Percentiles rank a stretch among this genome's conserved stretches.
These are phyloP conservation scores for Amblyopsis rosae DNA, from an alignment of 2,113 vertebrate genomes.

Conservation along the genomic window DNA sequence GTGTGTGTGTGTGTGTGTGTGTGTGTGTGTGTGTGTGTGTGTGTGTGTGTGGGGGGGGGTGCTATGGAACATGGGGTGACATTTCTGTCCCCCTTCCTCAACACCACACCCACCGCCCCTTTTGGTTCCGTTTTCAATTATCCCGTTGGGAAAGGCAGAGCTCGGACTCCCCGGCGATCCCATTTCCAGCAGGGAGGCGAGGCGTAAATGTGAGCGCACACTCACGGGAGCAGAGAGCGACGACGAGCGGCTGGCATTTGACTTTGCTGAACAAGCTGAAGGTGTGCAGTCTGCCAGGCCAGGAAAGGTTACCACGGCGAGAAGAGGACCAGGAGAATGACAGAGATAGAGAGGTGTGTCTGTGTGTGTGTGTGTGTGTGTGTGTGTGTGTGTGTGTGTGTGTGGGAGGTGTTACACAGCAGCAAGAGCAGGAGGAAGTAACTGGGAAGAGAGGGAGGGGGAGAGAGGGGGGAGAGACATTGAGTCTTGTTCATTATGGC, in stretches of 20 bases:
- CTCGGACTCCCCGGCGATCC: slow-evolving; percentile 67
- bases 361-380: background rate
- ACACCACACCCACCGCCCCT: slow-evolving; percentile 29
- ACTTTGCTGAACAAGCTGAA: slow-evolving; percentile 97
- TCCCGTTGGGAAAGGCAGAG: slow-evolving; percentile 48
- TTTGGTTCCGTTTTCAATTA: slow-evolving; percentile 68
- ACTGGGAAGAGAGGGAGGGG: slow-evolving; percentile 75
- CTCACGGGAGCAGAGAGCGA: slow-evolving; percentile 87
- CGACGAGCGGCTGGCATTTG: slow-evolving; percentile 88
- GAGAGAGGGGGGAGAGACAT: slow-evolving; percentile 33
- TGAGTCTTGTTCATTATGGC: slow-evolving; percentile 82
- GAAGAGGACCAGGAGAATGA: slow-evolving; percentile 45
- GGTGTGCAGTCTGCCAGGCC: slow-evolving; percentile 85
- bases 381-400: background rate
- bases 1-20: too few relatives aligned
- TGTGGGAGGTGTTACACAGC: slow-evolving; percentile 6
- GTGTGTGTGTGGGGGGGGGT: background rate
- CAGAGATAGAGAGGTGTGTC: background rate
- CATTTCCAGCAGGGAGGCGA: slow-evolving; percentile 81
- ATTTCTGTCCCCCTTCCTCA: slow-evolving; percentile 31
- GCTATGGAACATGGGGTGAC: slow-evolving; percentile 26
- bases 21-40: too few relatives aligned
- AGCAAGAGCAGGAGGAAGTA: slow-evolving; percentile 5
- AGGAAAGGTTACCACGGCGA: slow-evolving; percentile 71
- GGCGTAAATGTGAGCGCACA: slow-evolving; percentile 86